These are phyloP conservation scores for Agrochola lychnidis DNA, from an alignment of 2,888 invertebrate species.

Conservation along the genomic window DNA sequence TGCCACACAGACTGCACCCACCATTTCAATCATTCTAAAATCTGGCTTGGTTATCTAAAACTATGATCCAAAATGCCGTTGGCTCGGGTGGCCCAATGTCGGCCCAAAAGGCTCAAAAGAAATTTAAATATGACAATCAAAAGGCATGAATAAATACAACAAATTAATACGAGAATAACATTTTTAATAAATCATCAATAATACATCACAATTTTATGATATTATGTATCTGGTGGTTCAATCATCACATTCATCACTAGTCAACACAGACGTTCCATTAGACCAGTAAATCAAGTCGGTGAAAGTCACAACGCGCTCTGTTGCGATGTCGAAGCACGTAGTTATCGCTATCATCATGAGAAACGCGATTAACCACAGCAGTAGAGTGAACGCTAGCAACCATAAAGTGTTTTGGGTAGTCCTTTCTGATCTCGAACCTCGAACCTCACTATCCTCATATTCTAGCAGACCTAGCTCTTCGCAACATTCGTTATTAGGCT, in stretches of 20 bases:
- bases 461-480: slow-evolving; percentile 60
- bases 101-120: too few relatives aligned
- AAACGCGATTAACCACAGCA: slow-evolving; percentile 75
- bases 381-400: slow-evolving; percentile 72
- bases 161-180: too few relatives aligned
- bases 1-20: too few relatives aligned
- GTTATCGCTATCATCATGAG: slow-evolving; percentile 69
- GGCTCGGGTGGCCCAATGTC: too few relatives aligned
- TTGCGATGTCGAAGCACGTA: slow-evolving; percentile 58
- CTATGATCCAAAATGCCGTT: too few relatives aligned
- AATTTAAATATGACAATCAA: background rate
- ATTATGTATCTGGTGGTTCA: slow-evolving; percentile 38
- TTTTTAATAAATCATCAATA: too few relatives aligned
- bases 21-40: too few relatives aligned
- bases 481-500: slow-evolving; percentile 51
- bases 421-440: slow-evolving; percentile 55
- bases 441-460: slow-evolving; percentile 37
- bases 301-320: slow-evolving; percentile 18
- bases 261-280: slow-evolving; percentile 59
- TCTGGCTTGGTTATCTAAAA: too few relatives aligned
- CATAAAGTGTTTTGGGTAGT: slow-evolving; percentile 69
- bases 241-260: slow-evolving; percentile 50
- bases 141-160: background rate
- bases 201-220: slow-evolving; percentile 37
- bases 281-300: slow-evolving; percentile 51